Evolutionary conservation across 1,140 invertebrate genomes (phyloP).

Genomic region (Drosophila micromelanica): DNA sequence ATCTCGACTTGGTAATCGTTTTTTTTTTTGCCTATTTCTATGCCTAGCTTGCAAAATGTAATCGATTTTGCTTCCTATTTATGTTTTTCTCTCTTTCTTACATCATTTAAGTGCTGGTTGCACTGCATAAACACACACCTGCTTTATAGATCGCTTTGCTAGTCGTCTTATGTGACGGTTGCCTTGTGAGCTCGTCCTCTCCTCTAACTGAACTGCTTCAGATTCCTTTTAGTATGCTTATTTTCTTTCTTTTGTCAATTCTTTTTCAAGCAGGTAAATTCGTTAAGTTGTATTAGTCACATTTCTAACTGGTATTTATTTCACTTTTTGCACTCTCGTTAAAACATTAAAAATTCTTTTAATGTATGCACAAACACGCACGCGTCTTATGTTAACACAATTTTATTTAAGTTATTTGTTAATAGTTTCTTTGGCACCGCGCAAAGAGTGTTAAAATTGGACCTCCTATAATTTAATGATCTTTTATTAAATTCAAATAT

Average conservation of each 20-base stretch:
- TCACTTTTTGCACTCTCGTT: constrained; percentile 63
- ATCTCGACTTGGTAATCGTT: constrained; percentile 9
- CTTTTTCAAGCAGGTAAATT: constrained; percentile 31
- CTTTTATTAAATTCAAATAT: background rate
- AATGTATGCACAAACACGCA: constrained; percentile 38
- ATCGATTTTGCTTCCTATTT: constrained; percentile 51
- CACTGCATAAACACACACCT: constrained; percentile 37
- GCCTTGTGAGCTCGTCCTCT: constrained; percentile 34
- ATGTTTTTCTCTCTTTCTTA: constrained; percentile 25
- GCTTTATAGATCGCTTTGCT: constrained; percentile 32
- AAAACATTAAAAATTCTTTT: constrained; percentile 19
- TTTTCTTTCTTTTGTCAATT: constrained; percentile 34
- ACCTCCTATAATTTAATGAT: constrained; percentile 25
- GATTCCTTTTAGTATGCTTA: constrained; percentile 21
- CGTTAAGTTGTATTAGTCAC: constrained; percentile 61
- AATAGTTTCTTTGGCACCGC: constrained; percentile 29
- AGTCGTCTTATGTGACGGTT: constrained; percentile 18
- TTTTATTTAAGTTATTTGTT: constrained; percentile 18
- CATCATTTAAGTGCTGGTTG: constrained; percentile 36
- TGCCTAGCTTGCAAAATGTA: constrained; percentile 42
- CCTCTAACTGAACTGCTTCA: constrained; percentile 35
- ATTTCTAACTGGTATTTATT: constrained; percentile 70
- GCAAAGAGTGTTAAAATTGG: constrained; percentile 26
- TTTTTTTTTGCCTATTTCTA: constrained; percentile 21
- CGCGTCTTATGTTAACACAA: constrained; percentile 22